These are phyloP conservation scores for Panulirus ornatus DNA, from an alignment of 1,140 invertebrate species.

Conservation along the genomic window DNA sequence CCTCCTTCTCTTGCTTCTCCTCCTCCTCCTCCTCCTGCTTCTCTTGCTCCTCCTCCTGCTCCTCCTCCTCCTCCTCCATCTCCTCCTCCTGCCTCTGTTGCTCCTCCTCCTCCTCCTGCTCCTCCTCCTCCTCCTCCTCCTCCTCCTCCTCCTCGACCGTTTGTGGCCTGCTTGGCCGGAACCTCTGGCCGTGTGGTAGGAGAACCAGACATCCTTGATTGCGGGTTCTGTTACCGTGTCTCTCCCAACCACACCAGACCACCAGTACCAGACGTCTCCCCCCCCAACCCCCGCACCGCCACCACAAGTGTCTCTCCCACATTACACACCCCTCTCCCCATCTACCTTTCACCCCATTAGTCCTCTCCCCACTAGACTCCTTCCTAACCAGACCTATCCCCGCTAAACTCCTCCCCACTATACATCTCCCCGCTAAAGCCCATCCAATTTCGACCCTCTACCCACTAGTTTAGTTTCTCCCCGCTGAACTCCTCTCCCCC, in stretches of 20 bases:
- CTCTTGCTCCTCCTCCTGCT: no score
- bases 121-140: not conserved
- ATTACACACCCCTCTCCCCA: not conserved
- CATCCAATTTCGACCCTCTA: no score
- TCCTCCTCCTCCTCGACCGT: not conserved
- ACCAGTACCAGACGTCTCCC: not conserved
- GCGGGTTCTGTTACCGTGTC: not conserved
- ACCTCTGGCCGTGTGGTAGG: slow-evolving; percentile 12
- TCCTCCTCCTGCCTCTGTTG: not conserved
- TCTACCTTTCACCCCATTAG: not conserved
- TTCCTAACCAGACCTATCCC: no score
- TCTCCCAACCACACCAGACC: not conserved
- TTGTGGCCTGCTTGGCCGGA: not conserved
- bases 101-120: not conserved
- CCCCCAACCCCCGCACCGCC: not conserved
- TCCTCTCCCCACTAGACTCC: not conserved
- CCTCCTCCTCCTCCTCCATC: not conserved
- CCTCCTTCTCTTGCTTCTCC: not conserved
- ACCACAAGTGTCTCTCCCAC: not conserved
- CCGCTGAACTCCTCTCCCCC: no score
- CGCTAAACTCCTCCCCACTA: no score
- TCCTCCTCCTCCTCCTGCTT: not conserved
- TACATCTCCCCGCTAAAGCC: no score
- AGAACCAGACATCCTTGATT: slow-evolving; percentile 29
- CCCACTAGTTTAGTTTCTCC: no score